Base-by-base conservation (phyloP, 2,888 invertebrate species). In the Vanessa cardui region DNA sequence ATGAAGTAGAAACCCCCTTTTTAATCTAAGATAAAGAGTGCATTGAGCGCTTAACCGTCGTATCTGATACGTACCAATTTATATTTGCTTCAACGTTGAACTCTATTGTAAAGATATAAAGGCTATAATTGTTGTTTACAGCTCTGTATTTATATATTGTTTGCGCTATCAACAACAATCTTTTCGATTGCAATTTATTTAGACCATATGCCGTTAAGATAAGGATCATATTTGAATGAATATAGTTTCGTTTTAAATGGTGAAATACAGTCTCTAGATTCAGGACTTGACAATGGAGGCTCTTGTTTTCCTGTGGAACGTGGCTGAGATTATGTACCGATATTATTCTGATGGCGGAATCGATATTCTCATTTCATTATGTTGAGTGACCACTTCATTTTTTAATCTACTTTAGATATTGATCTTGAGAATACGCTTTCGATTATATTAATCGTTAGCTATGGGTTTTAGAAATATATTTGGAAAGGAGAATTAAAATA, bases 21-120 rank as follows among this genome's bases (percentile, higher is more conserved):
- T 90, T 90, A 90, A 91, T 91, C 91, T 90, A 82, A 90, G 90
- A 90, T 91, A 91, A 90, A 90, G 88, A 87, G 85, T 88, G 87
- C 87, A 90, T 90, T 88, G 90, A 90, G 88, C 88, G 83, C 88
- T 87, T 88, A 89, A 88, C 87, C 85, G 82, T 86, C 86, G 80
- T 81, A 83, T 83, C 84, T 83, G 77, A 77, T 73, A 75, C 68
- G 70, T 45, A 58, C 68, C 16, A 44, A 33, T 39, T 52, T 68
- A 52, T 39, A 46, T 52, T 64, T 58, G 50, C 54, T 4, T 15
- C 2, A n/a, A 45, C 6, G 9, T 2, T 61, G 18, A 6, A 39
- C 45, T 44, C 20, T 68, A 68, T 58, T 20, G 1, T 20, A 16
- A n/a, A 12, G 6, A 0, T 21, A 7, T 68, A 68, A 64, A 47